Conservation (phyloP, 2,113 vertebrate genomes). For the Gambusia affinis region DNA sequence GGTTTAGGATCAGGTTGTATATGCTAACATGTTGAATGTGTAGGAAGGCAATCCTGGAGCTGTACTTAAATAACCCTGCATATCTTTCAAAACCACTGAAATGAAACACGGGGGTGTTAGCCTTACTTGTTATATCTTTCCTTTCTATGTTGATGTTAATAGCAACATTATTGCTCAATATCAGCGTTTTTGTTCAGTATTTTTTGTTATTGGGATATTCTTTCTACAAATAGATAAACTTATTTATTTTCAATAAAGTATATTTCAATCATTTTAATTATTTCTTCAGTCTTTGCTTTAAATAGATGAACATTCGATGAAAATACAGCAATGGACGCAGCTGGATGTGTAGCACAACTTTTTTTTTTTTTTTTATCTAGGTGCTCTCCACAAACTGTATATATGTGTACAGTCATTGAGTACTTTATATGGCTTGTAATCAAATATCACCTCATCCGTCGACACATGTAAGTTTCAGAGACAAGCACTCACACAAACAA, state of each 20-base stretch:
- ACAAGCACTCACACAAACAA: slow-evolving; percentile 7
- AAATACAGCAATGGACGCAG: background rate
- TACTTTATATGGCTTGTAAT: slow-evolving; percentile 14
- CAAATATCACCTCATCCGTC: slow-evolving; percentile 5
- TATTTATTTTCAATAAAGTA: background rate
- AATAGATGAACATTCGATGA: background rate
- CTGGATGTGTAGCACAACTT: background rate
- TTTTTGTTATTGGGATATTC: background rate
- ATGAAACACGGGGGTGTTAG: background rate
- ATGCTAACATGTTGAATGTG: too few relatives aligned
- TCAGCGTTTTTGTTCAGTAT: background rate
- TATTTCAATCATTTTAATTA: background rate
- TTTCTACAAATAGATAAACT: too few relatives aligned
- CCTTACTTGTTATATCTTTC: background rate
- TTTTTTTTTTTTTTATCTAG: too few relatives aligned
- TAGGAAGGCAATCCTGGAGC: too few relatives aligned
- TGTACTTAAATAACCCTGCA: too few relatives aligned
- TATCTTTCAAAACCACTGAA: too few relatives aligned
- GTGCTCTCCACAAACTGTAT: background rate
- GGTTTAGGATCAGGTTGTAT: too few relatives aligned
- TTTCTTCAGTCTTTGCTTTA: background rate
- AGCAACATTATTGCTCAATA: background rate
- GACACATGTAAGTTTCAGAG: background rate
- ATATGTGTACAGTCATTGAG: background rate
- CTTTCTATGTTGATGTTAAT: background rate